These are phyloP conservation scores for Semicossyphus pulcher DNA, from an alignment of 2,113 vertebrate genomes.

Conservation along the genomic window DNA sequence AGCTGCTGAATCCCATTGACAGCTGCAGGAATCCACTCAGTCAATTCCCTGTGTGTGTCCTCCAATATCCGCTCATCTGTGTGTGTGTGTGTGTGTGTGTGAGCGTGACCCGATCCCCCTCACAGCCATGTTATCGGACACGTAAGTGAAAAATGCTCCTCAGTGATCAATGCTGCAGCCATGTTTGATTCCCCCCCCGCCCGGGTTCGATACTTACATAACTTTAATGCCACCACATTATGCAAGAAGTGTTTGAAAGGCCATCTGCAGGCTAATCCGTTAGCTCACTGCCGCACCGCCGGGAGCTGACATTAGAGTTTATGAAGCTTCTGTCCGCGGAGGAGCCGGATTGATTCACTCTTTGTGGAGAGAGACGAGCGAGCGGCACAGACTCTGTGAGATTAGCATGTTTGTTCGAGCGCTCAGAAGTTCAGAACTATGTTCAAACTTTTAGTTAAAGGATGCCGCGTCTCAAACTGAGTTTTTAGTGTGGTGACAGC, in stretches of 20 bases:
- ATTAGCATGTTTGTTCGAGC: slow-evolving; percentile 31
- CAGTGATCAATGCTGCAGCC: slow-evolving; percentile 68
- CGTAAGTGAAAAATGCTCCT: slow-evolving; percentile 64
- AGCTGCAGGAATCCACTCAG: slow-evolving; percentile 31
- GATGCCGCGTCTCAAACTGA: neutral
- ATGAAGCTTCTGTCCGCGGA: slow-evolving; percentile 46
- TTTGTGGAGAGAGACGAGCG: slow-evolving; percentile 30
- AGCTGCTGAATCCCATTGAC: slow-evolving; percentile 47
- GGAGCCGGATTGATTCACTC: slow-evolving; percentile 20
- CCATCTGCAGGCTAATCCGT: slow-evolving; percentile 63
- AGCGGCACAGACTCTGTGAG: slow-evolving; percentile 12
- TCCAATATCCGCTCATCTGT: no score
- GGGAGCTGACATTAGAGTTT: slow-evolving; percentile 68
- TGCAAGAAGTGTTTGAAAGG: slow-evolving; percentile 67
- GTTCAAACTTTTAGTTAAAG: slow-evolving; percentile 4
- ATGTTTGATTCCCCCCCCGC: slow-evolving; percentile 67
- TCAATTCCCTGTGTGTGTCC: slow-evolving; percentile 33
- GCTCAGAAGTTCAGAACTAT: slow-evolving; percentile 14
- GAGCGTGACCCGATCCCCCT: slow-evolving; percentile 33
- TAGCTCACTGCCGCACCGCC: slow-evolving; percentile 39
- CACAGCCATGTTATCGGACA: slow-evolving; percentile 60
- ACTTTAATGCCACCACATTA: slow-evolving; percentile 62
- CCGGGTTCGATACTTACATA: slow-evolving; percentile 69
- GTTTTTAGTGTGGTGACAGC: neutral
- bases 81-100: slow-evolving; percentile 25